These are phyloP conservation scores for Planiliza haematocheilus DNA, from an alignment of 2,113 vertebrate species.

Conservation along the genomic window DNA sequence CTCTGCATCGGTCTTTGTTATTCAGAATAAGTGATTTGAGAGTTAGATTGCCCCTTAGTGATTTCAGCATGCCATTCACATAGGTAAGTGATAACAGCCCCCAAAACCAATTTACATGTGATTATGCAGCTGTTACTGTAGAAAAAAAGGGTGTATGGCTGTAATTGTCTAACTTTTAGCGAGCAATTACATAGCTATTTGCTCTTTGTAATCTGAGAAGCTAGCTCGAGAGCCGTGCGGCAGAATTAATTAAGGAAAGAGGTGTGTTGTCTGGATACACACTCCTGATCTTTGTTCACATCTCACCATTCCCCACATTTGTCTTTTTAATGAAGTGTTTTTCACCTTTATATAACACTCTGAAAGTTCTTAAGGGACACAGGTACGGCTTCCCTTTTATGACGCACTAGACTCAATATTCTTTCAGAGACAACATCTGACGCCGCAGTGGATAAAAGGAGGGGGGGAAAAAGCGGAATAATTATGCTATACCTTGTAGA, in stretches of 20 bases:
- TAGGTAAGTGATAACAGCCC: conserved; percentile 75
- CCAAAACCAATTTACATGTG: conserved; percentile 79
- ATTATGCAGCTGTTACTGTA: conserved; percentile 80
- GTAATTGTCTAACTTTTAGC: conserved; percentile 82
- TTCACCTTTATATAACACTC: conserved; percentile 24
- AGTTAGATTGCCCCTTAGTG: conserved; percentile 69
- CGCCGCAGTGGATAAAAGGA: conserved; percentile 41
- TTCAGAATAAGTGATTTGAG: conserved; percentile 67
- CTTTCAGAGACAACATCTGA: conserved; percentile 42
- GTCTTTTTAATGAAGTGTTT: conserved; percentile 45
- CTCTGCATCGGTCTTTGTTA: conserved; percentile 48
- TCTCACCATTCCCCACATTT: conserved; percentile 16
- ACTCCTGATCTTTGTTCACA: conserved; percentile 36
- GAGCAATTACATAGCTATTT: conserved; percentile 79
- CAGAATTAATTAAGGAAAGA: conserved; percentile 69
- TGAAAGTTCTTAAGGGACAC: conserved; percentile 11
- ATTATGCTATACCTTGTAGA: conserved; percentile 65
- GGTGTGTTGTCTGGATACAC: conserved; percentile 43
- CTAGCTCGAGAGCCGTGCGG: conserved; percentile 43
- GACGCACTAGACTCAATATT: conserved; percentile 35
- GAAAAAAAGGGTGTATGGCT: conserved; percentile 48
- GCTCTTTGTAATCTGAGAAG: conserved; percentile 75
- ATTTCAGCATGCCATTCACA: conserved; percentile 73
- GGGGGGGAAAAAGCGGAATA: conserved; percentile 21
- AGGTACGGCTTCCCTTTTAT: conserved; percentile 42